Conservation (phyloP, 2,888 invertebrate species). For the Platycheirus albimanus region DNA sequence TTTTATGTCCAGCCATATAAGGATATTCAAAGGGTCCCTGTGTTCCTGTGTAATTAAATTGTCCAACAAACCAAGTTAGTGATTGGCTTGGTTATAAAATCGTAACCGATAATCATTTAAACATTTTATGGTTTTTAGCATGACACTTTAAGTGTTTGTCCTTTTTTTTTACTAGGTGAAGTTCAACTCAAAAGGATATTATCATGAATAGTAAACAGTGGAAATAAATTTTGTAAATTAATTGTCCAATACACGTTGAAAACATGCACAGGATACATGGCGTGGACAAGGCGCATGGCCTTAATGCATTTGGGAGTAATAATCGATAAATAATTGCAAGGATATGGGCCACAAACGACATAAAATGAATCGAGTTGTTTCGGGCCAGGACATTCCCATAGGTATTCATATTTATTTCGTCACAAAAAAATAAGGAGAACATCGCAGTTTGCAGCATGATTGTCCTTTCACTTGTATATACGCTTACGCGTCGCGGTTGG, state of each 20-base stretch:
- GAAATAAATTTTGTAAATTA: constrained; percentile 68
- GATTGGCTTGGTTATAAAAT: constrained; percentile 4
- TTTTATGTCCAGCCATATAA: too few relatives aligned
- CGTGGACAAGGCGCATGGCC: constrained; percentile 39
- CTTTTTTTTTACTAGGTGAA: constrained; percentile 5
- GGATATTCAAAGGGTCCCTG: not conserved
- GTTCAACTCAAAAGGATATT: constrained; percentile 27
- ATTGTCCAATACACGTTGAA: constrained; percentile 44
- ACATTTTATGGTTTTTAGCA: constrained; percentile 68
- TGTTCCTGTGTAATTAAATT: constrained; percentile 42
- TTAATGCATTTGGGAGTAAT: constrained; percentile 61
- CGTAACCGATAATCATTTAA: constrained; percentile 59
- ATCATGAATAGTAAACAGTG: not conserved
- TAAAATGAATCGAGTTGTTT: constrained; percentile 53
- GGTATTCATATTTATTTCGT: constrained; percentile 32
- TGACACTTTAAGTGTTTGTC: constrained; percentile 47
- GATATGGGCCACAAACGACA: constrained; percentile 60
- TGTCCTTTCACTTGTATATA: constrained; percentile 51
- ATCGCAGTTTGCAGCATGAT: constrained; percentile 68
- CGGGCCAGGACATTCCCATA: constrained; percentile 37
- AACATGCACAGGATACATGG: constrained; percentile 42
- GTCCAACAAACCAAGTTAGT: constrained; percentile 38
- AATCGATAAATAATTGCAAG: constrained; percentile 74
- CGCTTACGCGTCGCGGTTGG: not conserved
- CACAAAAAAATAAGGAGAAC: constrained; percentile 22